A percentile compares a stretch with the other conserved stretches of the same genome.
phyloP scores from a whole-genome alignment of 2,797 vertebrate species.

The Hyperoplus immaculatus region DNA sequence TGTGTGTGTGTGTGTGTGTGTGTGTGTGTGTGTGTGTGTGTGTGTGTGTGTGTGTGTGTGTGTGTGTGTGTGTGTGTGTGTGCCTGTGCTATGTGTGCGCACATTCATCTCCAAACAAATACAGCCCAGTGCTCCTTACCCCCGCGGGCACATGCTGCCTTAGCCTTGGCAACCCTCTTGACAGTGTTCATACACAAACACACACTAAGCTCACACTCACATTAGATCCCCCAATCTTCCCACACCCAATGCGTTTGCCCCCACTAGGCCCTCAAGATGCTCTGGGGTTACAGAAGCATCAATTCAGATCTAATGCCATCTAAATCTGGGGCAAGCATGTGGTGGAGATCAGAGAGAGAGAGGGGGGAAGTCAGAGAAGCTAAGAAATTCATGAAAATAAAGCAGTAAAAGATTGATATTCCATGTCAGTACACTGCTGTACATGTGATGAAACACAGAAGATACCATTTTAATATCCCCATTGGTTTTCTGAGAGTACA shows the following conservation, averaged over 20 bases:
- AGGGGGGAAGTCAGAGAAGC: not conserved
- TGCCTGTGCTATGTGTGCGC: not conserved
- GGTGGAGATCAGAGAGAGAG: constrained; percentile 1
- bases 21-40: not conserved
- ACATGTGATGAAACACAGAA: not conserved
- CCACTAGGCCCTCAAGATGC: constrained; percentile 23
- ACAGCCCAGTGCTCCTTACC: constrained; percentile 49
- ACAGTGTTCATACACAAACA: constrained; percentile 49
- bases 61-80: constrained; percentile 18
- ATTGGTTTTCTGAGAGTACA: constrained; percentile 5
- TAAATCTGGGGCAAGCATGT: constrained; percentile 55
- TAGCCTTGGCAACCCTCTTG: constrained; percentile 55
- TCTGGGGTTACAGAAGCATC: constrained; percentile 54
- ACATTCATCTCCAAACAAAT: constrained; percentile 56
- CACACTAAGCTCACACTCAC: constrained; percentile 45
- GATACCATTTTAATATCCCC: not conserved
- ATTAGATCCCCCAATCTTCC: constrained; percentile 35
- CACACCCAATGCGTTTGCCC: constrained; percentile 20
- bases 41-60: constrained; percentile 8
- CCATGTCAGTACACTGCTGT: constrained; percentile 15
- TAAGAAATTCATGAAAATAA: constrained; percentile 11
- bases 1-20: not conserved
- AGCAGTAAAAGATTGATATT: constrained; percentile 4
- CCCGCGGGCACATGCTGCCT: constrained; percentile 53
- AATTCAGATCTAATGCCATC: constrained; percentile 60